These are phyloP conservation scores for Ammodytes marinus DNA, from an alignment of 2,113 vertebrate genomes.

Conservation along the genomic window DNA sequence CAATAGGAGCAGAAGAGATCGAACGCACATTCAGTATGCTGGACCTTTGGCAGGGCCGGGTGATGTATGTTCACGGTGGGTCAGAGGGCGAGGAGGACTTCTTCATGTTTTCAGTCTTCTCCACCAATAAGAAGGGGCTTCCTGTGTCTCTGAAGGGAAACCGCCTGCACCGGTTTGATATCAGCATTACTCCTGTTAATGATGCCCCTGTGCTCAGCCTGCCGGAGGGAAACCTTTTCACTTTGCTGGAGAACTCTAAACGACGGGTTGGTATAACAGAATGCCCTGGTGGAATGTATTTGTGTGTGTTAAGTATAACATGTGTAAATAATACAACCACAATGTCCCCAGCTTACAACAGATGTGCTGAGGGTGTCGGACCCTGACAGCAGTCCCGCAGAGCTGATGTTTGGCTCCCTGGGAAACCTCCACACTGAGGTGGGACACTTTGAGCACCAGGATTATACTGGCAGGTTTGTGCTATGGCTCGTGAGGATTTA, in stretches of 20 bases:
- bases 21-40: conserved; percentile 86
- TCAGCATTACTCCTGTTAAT: conserved; percentile 87
- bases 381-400: conserved; percentile 83
- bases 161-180: conserved; percentile 82
- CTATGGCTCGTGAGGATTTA: neutral
- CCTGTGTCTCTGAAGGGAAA: conserved; percentile 79
- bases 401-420: conserved; percentile 86
- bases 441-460: conserved; percentile 88
- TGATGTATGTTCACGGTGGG: conserved; percentile 90
- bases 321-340: neutral
- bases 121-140: conserved; percentile 80
- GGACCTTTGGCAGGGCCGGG: conserved; percentile 86
- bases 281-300: neutral
- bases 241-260: conserved; percentile 87
- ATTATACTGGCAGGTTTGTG: conserved; percentile 72
- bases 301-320: neutral
- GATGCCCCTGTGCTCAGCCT: conserved; percentile 89
- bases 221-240: conserved; percentile 86
- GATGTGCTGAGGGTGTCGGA: conserved; percentile 85
- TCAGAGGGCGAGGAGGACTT: conserved; percentile 87
- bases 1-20: conserved; percentile 43
- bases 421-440: conserved; percentile 84
- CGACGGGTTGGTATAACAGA: conserved; percentile 68
- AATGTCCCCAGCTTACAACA: conserved; percentile 73
- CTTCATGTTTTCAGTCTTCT: conserved; percentile 89